Evolutionary conservation across 2,888 invertebrate species (phyloP), one percentile per base, ranked within the genome.

Genomic region (Saturnia japonica): DNA sequence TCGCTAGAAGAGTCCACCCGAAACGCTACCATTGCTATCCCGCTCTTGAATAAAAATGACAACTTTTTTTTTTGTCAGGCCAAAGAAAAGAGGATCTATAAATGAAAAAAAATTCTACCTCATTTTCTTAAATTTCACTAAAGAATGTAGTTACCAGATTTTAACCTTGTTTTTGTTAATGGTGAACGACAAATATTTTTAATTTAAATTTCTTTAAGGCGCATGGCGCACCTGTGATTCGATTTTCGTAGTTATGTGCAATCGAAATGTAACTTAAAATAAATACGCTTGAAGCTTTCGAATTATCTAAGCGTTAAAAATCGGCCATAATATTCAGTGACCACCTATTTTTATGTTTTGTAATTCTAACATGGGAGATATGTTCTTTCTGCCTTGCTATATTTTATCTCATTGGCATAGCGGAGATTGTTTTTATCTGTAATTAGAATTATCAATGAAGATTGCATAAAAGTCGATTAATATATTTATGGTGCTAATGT

Each of bases 1-100:
- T 88, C 93, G 93, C 93, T 93, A 93, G 93, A 88, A 93, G 93
- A 88, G 77, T 87, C 89, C 89, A 88, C 87, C 88, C 82, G 62
- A 51, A 54, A 70, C 60, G 64, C 68, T 47, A 67, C 67, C 28
- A 51, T 70, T 45, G 81, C 82, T 80, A 83, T 83, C 82, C 78
- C 82, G 74, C 71, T 64, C 64, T 64, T 64, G n/a, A 79, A 79
- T 74, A 72, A 76, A 76, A 72, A 54, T 22, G 2, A 9, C 14
- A 9, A 70, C 70, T 73, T 72, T 71, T 72, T 73, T 68, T 72
- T 74, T 73, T 74, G 73, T 77, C 74, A 80, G 77, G 77, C 75
- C 78, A 80, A 40, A 68, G 68, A 74, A 77, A 78, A 74, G 72
- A 74, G 74, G 76, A 76, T 80, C 84, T 85, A 86, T 4, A 34